Evolutionary conservation across 2,797 vertebrate species (phyloP).

Genomic region (Eutrigla gurnardus): DNA sequence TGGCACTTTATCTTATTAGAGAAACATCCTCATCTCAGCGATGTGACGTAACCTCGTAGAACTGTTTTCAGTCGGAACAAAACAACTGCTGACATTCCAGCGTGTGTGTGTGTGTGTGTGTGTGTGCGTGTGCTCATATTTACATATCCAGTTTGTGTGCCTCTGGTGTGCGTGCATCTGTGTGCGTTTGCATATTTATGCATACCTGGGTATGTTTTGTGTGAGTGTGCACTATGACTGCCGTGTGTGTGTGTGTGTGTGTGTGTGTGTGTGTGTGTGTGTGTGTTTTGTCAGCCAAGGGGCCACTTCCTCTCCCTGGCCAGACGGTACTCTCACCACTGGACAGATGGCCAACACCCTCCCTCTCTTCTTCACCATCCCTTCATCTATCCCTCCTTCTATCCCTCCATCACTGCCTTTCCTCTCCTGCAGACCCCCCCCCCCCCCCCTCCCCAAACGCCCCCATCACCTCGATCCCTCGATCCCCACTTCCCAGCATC

Average conservation of each 20-base stretch:
- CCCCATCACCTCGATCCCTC: conserved; percentile 73
- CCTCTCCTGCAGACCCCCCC: conserved; percentile 38
- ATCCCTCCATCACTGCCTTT: conserved; percentile 62
- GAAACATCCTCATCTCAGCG: not conserved
- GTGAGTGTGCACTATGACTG: conserved; percentile 8
- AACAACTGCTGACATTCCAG: conserved; percentile 2
- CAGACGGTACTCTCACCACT: conserved; percentile 87
- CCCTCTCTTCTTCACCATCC: conserved; percentile 66
- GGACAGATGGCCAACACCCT: conserved; percentile 87
- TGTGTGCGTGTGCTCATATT: not conserved
- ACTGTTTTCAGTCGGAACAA: not conserved
- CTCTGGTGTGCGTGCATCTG: conserved; percentile 25
- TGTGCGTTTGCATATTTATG: conserved; percentile 13
- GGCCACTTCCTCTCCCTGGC: conserved; percentile 78
- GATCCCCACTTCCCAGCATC: conserved; percentile 66
- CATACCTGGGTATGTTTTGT: conserved; percentile 12
- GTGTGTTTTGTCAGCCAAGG: conserved; percentile 72
- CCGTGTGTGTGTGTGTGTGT: not conserved
- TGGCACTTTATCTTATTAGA: not conserved
- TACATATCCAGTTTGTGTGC: not conserved
- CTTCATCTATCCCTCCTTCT: conserved; percentile 64
- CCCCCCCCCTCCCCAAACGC: conserved; percentile 63
- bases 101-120: not conserved
- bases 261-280: not conserved
- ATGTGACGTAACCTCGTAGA: not conserved